These are phyloP conservation scores for Myiagra hebetior DNA, from an alignment of 2,113 vertebrate species.

Conservation along the genomic window DNA sequence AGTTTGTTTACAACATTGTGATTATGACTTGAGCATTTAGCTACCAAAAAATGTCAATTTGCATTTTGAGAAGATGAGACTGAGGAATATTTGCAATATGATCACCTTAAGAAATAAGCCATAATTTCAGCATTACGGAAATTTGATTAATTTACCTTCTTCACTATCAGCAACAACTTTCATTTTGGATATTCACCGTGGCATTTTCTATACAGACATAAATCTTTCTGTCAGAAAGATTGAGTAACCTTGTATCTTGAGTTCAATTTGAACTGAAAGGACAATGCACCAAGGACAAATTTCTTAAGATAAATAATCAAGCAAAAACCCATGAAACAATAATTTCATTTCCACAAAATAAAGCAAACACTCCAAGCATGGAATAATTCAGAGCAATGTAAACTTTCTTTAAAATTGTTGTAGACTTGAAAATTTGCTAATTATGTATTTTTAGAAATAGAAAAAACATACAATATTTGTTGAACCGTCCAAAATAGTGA, in stretches of 20 bases:
- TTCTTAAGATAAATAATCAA: background rate
- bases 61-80: background rate
- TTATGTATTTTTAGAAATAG: background rate
- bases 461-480: background rate
- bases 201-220: slow-evolving; percentile 7
- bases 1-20: background rate
- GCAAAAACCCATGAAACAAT: background rate
- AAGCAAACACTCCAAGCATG: background rate
- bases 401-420: background rate
- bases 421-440: background rate
- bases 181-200: background rate
- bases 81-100: background rate
- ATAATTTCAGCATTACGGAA: background rate
- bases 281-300: background rate
- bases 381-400: background rate
- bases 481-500: background rate
- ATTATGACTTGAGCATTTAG: background rate
- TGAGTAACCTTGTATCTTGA: background rate
- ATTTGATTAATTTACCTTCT: background rate
- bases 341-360: background rate
- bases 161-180: background rate
- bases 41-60: background rate
- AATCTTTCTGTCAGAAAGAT: slow-evolving; percentile 2
- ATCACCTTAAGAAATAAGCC: background rate
- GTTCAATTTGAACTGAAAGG: slow-evolving; percentile 19